Percentiles rank a stretch among this genome's conserved stretches.
Evolutionary conservation across 1,140 invertebrate genomes (phyloP).

Genomic region (Ptiloglossa arizonensis): DNA sequence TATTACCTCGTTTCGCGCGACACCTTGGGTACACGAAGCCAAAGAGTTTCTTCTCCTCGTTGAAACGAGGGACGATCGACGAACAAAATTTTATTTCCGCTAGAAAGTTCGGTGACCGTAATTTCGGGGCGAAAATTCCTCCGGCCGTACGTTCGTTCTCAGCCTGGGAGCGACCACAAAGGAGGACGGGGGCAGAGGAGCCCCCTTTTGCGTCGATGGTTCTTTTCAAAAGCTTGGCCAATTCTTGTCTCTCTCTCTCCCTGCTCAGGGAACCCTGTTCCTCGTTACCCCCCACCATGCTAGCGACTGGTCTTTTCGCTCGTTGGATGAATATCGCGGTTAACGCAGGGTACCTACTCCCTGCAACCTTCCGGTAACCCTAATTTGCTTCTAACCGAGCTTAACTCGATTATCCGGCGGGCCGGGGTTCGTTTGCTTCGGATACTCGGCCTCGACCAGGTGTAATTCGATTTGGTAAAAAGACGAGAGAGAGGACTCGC

Average conservation of each 20-base stretch:
- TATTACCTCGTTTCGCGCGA: too few relatives aligned
- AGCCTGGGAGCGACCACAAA: neutral
- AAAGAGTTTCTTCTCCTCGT: too few relatives aligned
- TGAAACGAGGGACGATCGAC: slow-evolving; percentile 12
- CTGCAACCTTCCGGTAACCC: slow-evolving; percentile 36
- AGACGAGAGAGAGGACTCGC: too few relatives aligned
- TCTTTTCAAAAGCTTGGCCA: slow-evolving; percentile 33
- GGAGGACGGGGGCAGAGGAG: neutral
- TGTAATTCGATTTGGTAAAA: slow-evolving; percentile 50
- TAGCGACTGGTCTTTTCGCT: slow-evolving; percentile 33
- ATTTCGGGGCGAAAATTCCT: neutral
- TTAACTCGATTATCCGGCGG: slow-evolving; percentile 52
- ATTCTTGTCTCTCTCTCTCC: slow-evolving; percentile 24
- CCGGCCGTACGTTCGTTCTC: neutral
- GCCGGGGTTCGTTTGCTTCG: slow-evolving; percentile 21
- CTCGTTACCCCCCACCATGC: neutral
- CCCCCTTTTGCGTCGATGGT: slow-evolving; percentile 7
- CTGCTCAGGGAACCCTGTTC: neutral
- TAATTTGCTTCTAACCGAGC: slow-evolving; percentile 38
- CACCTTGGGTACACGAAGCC: too few relatives aligned
- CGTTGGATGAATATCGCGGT: slow-evolving; percentile 21
- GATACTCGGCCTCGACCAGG: slow-evolving; percentile 38
- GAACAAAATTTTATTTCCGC: slow-evolving; percentile 4
- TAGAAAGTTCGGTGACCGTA: neutral
- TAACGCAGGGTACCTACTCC: slow-evolving; percentile 13